These are phyloP conservation scores for Verasper variegatus DNA, from an alignment of 2,113 vertebrate genomes.

Conservation along the genomic window DNA sequence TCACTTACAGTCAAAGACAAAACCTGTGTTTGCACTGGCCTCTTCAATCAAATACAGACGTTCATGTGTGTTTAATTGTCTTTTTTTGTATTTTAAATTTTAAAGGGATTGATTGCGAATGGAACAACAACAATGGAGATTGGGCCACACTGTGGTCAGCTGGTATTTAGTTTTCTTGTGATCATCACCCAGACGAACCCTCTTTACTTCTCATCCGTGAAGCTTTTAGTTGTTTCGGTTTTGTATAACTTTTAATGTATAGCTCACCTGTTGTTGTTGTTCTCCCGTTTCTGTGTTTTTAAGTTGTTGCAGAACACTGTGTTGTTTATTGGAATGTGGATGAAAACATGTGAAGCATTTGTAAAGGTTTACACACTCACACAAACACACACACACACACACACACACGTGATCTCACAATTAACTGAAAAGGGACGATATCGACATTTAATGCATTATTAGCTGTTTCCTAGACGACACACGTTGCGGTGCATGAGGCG, in stretches of 20 bases:
- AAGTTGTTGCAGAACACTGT: conserved; percentile 72
- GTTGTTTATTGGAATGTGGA: conserved; percentile 73
- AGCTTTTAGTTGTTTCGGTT: conserved; percentile 56
- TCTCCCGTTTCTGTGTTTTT: conserved; percentile 60
- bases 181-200: conserved; percentile 1
- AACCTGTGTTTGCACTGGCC: conserved; percentile 52
- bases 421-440: conserved; percentile 65
- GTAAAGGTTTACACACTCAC: conserved; percentile 63
- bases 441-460: conserved; percentile 76
- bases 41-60: conserved; percentile 26
- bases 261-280: conserved; percentile 62
- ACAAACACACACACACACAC: conserved; percentile 1
- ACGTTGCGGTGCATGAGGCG: conserved; percentile 75
- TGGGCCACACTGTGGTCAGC: neutral
- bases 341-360: conserved; percentile 69
- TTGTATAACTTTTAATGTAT: conserved; percentile 65
- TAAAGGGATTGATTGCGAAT: conserved; percentile 45
- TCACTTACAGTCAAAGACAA: conserved; percentile 24
- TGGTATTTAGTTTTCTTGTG: neutral
- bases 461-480: conserved; percentile 72
- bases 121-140: conserved; percentile 15
- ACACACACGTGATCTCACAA: neutral
- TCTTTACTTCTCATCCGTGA: conserved; percentile 49
- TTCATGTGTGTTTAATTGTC: conserved; percentile 31
- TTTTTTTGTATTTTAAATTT: conserved; percentile 36